These are phyloP conservation scores for Anoncus sp. DNA, from an alignment of 2,888 invertebrate species.

Conservation along the genomic window DNA sequence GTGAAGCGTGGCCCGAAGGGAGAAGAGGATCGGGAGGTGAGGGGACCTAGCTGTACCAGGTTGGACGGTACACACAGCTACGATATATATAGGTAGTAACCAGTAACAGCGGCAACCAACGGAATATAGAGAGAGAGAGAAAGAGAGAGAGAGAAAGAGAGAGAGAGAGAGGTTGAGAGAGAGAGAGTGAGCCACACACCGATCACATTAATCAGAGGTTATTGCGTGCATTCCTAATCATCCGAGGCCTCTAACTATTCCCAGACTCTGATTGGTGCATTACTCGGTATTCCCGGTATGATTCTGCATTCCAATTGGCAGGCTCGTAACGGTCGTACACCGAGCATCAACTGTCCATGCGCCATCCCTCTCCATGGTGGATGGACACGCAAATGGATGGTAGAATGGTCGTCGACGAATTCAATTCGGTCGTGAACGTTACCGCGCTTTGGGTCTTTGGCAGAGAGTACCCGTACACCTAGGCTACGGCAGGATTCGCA, in stretches of 20 bases:
- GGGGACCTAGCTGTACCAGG: conserved; percentile 29
- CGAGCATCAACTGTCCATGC: conserved; percentile 67
- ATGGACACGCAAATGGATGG: conserved; percentile 50
- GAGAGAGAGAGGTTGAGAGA: conserved; percentile 25
- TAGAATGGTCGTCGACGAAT: conserved; percentile 89
- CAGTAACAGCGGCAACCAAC: conserved; percentile 55
- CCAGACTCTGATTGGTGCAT: conserved; percentile 83
- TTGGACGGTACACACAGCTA: conserved; percentile 65
- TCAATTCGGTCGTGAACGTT: conserved; percentile 94
- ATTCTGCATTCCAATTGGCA: conserved; percentile 83
- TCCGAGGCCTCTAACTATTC: conserved; percentile 82
- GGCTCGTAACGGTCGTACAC: conserved; percentile 69
- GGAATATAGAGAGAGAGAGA: conserved; percentile 46
- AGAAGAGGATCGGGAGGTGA: conserved; percentile 38
- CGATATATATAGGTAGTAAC: conserved; percentile 53
- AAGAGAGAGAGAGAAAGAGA: conserved; percentile 28
- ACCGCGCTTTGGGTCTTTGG: conserved; percentile 94
- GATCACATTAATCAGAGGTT: conserved; percentile 84
- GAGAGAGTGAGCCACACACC: conserved; percentile 73
- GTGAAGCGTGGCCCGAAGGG: conserved; percentile 68
- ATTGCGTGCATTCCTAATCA: conserved; percentile 84
- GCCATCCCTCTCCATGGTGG: conserved; percentile 32
- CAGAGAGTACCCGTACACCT: conserved; percentile 79
- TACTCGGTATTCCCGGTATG: conserved; percentile 83
- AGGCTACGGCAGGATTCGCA: not conserved